These are phyloP conservation scores for Pelosia muscerda DNA, from an alignment of 2,888 invertebrate genomes.

Conservation along the genomic window DNA sequence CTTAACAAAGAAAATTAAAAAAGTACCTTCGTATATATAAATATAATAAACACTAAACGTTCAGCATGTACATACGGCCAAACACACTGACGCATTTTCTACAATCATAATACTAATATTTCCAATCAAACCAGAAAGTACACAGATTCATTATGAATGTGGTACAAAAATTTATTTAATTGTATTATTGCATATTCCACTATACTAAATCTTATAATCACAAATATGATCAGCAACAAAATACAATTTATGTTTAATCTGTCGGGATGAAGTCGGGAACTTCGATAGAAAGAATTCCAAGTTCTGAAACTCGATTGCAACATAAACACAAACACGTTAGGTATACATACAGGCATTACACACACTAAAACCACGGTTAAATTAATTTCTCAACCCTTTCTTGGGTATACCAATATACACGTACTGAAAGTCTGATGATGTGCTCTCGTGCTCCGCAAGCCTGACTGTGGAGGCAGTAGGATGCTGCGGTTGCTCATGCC, in stretches of 20 bases:
- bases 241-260: no score
- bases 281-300: neutral
- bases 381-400: slow-evolving; percentile 34
- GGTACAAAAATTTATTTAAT: neutral
- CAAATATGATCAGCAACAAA: neutral
- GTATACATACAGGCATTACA: neutral
- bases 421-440: slow-evolving; percentile 51
- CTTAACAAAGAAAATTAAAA: neutral
- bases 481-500: neutral
- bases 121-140: neutral
- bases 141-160: neutral
- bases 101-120: no score
- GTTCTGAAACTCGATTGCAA: neutral
- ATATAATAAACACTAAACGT: neutral
- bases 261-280: neutral
- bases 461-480: neutral
- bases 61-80: no score
- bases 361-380: neutral
- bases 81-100: no score
- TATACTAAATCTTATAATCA: neutral
- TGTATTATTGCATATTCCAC: no score
- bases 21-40: neutral
- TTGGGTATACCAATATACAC: slow-evolving; percentile 71
- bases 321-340: neutral
- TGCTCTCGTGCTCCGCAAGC: neutral